Evolutionary conservation across 2,113 vertebrate genomes (phyloP), one percentile per base, ranked within the genome.

Genomic region (Otis tarda): DNA sequence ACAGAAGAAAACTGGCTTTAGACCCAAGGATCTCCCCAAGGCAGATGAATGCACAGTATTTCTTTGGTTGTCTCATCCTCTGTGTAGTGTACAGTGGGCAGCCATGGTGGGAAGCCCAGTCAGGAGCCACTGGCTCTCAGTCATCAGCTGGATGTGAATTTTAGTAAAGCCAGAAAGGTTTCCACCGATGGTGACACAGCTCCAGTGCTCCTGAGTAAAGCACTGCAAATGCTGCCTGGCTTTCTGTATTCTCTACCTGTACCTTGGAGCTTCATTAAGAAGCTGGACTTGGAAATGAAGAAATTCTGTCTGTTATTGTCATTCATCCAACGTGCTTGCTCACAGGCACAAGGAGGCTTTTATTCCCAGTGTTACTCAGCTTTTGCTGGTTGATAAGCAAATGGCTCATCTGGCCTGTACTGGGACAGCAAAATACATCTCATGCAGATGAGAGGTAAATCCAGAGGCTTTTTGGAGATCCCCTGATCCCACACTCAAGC

Each of bases 1-100:
- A 14, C 13, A 18, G 57, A 73, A 76, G 20, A 57, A 74, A 70
- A 64, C 20, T 16, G n/a, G 25, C 17, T 74, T 0, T 7, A 41
- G 14, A 12, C 21, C 22, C 1, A 4, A 30, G 37, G 47, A 37
- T 47, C 23, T 45, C 4, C 1, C 35, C 33, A 5, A 8, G 16
- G 43, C 27, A 37, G 83, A 9, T 0, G 18, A 8, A 33, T 2
- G 15, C 27, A 9, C 0, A 3, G 12, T 7, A 6, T 64, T n/a
- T 27, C 8, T 31, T 19, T 4, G 43, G 45, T 11, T 47, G 27
- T 23, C 0, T 47, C 21, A 2, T 31, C 56, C 67, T 59, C 41
- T 22, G 28, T 5, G 33, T 8, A 45, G 80, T 65, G 47, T 16
- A 33, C 22, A 24, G 35, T 33, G 21, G 41, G n/a, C 20, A 64